phyloP scores from a whole-genome alignment of 2,888 invertebrate genomes.

The Oeneis ivallda region DNA sequence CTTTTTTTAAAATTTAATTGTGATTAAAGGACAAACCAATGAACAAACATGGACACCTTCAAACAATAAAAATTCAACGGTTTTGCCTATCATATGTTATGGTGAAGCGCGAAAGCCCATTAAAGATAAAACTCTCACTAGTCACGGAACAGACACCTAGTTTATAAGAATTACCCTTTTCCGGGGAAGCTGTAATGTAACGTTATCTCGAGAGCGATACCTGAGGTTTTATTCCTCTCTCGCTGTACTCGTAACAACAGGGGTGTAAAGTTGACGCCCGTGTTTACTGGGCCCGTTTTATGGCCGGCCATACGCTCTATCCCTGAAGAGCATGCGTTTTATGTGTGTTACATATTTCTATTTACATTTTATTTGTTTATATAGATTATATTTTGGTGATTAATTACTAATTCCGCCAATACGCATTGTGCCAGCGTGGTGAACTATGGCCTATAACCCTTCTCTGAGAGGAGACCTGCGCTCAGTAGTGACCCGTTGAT shows the following conservation, averaged over 20 bases:
- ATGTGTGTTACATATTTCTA: not conserved
- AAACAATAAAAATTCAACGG: not conserved
- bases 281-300: constrained; percentile 5
- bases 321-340: not conserved
- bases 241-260: not conserved
- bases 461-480: too few relatives aligned
- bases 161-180: not conserved
- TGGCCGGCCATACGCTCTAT: not conserved
- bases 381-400: too few relatives aligned
- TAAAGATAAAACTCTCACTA: not conserved
- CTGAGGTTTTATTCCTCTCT: not conserved
- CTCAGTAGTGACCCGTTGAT: too few relatives aligned
- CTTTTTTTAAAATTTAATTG: too few relatives aligned
- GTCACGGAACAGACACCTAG: not conserved
- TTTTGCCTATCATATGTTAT: not conserved
- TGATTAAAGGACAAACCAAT: too few relatives aligned
- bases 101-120: not conserved
- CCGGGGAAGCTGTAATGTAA: constrained; percentile 7
- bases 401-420: too few relatives aligned
- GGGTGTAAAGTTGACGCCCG: constrained; percentile 3
- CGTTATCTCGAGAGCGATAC: constrained; percentile 4
- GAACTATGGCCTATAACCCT: too few relatives aligned
- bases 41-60: not conserved
- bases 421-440: too few relatives aligned
- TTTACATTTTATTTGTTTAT: not conserved